A percentile compares a stretch with the other conserved stretches of the same genome.
Conservation (phyloP, 1,140 invertebrate species). For the Papilio glaucus region DNA sequence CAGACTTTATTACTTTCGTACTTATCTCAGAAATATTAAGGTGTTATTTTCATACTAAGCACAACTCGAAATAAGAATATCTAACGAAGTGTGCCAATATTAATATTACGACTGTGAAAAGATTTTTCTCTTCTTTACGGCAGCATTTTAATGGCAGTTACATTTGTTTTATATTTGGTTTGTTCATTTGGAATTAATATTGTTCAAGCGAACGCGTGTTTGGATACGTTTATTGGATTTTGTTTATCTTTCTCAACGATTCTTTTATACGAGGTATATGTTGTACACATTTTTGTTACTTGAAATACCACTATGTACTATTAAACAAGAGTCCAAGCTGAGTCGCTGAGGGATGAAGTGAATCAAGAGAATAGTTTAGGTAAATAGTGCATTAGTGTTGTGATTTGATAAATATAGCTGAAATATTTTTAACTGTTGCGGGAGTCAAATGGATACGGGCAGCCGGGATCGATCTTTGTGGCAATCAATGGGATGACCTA, state of each 20-base stretch:
- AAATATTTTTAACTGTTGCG: too few species aligned
- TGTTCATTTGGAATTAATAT: slow-evolving; percentile 19
- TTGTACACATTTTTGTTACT: neutral
- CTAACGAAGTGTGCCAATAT: slow-evolving; percentile 1
- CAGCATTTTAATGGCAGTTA: neutral
- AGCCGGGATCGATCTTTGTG: too few species aligned
- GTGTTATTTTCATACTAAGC: neutral
- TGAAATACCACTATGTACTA: neutral
- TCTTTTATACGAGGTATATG: neutral
- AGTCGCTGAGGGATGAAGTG: too few species aligned
- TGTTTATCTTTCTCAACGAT: neutral
- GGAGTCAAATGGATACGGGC: too few species aligned
- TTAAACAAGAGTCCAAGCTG: too few species aligned
- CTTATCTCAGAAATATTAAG: neutral
- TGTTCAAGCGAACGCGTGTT: slow-evolving; percentile 1
- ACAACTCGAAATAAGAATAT: neutral
- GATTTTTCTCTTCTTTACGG: neutral
- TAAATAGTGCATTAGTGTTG: too few species aligned
- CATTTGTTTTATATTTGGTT: slow-evolving; percentile 11
- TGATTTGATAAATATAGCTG: too few species aligned
- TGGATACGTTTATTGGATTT: neutral
- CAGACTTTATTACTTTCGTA: neutral
- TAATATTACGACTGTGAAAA: neutral
- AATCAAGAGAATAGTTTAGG: too few species aligned
- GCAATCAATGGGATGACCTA: too few species aligned